Base-by-base conservation (phyloP, 2,888 invertebrate species). In the Cerastis leucographa region DNA sequence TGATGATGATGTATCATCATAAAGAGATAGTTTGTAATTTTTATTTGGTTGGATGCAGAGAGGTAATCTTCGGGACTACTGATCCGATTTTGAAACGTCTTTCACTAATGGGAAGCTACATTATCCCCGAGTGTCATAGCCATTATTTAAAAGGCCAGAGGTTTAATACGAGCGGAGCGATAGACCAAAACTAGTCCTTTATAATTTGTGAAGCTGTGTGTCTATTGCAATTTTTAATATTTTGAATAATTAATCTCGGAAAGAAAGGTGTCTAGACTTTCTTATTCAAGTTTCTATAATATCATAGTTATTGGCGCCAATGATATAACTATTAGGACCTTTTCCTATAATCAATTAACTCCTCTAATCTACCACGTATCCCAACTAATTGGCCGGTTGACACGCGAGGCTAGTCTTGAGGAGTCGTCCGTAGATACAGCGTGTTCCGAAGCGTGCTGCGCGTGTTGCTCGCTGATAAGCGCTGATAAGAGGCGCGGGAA, bases 381-480 rank as follows among this genome's bases (percentile, higher is more conserved):
- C n/a, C 40, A 35, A 42, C 75, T 78, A 78, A 78, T 81, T 81
- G 77, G 51, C 25, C 14, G 29, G 61, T 35, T 11, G 35, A 35
- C 61, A 61, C 61, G 74, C 44, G n/a, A 17, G 73, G 14, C 35
- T 72, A 29, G 35, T 22, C 29, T 49, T 14, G 81, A 61, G 25
- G 44, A 35, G 61, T 54, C n/a, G 25, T 44, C 22, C 40, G 74
- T 19, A 35, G 81, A 81, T 67, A 68, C n/a, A 6, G 12, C 11
- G 40, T 19, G 51, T 22, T 49, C 17, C 44, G 73, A n/a, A 29
- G 54, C 62, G n/a, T 54, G 75, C 54, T 29, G 29, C 54, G 62
- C 62, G 40, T 64, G 62, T 46, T 17, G 29, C 19, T n/a, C 54
- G n/a, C 61, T 64, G 78, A 80, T 49, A 80, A 19, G 46, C 0